Evolutionary conservation across 2,888 invertebrate genomes (phyloP).

Genomic region (Argyra leucocephala): DNA sequence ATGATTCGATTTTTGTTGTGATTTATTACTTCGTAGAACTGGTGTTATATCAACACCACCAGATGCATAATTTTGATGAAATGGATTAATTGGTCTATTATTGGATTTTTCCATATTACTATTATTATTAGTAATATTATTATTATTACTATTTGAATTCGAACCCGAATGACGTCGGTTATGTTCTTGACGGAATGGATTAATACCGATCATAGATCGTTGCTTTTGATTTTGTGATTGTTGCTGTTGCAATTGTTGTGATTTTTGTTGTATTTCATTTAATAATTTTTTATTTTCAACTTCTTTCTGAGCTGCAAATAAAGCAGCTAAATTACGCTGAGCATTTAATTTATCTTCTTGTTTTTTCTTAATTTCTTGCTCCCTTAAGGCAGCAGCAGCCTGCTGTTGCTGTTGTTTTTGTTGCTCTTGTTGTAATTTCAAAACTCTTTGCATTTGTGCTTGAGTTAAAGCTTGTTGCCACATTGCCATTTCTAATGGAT

Average conservation of each 20-base stretch:
- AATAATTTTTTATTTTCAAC: constrained; percentile 1
- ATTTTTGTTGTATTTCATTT: constrained; percentile 14
- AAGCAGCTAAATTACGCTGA: constrained; percentile 9
- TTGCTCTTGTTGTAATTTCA: constrained; percentile 29
- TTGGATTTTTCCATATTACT: constrained; percentile 8
- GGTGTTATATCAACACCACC: constrained; percentile 9
- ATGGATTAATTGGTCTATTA: constrained; percentile 10
- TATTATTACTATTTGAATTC: too few relatives aligned
- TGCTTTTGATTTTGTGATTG: constrained; percentile 25
- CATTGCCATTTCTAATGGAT: constrained; percentile 46
- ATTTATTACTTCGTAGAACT: constrained; percentile 33
- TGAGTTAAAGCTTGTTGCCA: constrained; percentile 62
- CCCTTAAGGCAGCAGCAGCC: constrained; percentile 7
- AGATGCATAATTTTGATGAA: constrained; percentile 10
- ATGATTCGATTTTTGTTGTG: constrained; percentile 34
- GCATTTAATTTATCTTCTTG: constrained; percentile 5
- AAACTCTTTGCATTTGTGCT: constrained; percentile 43
- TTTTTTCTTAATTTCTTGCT: constrained; percentile 4
- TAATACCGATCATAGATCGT: constrained; percentile 39
- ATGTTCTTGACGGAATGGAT: constrained; percentile 18
- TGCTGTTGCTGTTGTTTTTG: constrained; percentile 11
- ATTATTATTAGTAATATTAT: neutral
- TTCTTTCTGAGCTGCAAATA: constrained; percentile 9
- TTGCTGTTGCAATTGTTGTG: constrained; percentile 14
- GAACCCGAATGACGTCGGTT: constrained; percentile 7